A percentile compares a stretch with the other conserved stretches of the same genome.
These are phyloP conservation scores for Diploscapter pachys DNA, from an alignment of 1,140 invertebrate genomes.

Conservation along the genomic window DNA sequence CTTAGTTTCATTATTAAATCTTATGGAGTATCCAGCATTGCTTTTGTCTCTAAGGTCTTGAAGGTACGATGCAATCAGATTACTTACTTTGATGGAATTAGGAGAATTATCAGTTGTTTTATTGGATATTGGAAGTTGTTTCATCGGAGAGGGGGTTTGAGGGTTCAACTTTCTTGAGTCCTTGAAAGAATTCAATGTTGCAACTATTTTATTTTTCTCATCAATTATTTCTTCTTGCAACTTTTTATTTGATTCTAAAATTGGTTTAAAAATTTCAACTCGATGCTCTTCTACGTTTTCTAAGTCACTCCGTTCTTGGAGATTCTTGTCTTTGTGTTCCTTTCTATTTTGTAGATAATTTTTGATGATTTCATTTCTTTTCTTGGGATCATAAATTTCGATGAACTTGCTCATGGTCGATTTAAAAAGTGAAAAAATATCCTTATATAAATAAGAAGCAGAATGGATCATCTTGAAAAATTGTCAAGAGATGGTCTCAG, in stretches of 20 bases:
- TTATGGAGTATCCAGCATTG: slow-evolving; percentile 38
- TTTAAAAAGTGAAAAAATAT: too few species aligned
- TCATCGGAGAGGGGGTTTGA: not conserved
- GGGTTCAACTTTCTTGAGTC: not conserved
- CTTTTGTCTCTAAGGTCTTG: slow-evolving; percentile 36
- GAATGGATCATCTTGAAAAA: slow-evolving; percentile 8
- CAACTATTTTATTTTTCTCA: slow-evolving; percentile 37
- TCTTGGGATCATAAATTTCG: slow-evolving; percentile 39
- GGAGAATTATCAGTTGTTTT: slow-evolving; percentile 17
- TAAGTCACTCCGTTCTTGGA: slow-evolving; percentile 24
- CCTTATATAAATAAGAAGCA: slow-evolving; percentile 17
- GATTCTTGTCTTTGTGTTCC: slow-evolving; percentile 33
- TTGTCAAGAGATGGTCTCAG: slow-evolving; percentile 12
- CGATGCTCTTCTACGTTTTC: slow-evolving; percentile 37
- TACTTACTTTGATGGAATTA: slow-evolving; percentile 17
- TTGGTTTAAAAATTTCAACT: slow-evolving; percentile 39
- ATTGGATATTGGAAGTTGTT: not conserved
- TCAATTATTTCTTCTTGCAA: slow-evolving; percentile 36
- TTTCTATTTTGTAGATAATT: slow-evolving; percentile 33
- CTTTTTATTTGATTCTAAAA: slow-evolving; percentile 41
- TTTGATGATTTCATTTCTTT: slow-evolving; percentile 36
- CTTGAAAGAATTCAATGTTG: slow-evolving; percentile 36
- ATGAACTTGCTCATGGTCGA: slow-evolving; percentile 33
- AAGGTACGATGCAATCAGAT: slow-evolving; percentile 38
- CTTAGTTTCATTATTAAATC: slow-evolving; percentile 31